Conservation (phyloP, 2,888 invertebrate genomes). For the Selenia dentaria region DNA sequence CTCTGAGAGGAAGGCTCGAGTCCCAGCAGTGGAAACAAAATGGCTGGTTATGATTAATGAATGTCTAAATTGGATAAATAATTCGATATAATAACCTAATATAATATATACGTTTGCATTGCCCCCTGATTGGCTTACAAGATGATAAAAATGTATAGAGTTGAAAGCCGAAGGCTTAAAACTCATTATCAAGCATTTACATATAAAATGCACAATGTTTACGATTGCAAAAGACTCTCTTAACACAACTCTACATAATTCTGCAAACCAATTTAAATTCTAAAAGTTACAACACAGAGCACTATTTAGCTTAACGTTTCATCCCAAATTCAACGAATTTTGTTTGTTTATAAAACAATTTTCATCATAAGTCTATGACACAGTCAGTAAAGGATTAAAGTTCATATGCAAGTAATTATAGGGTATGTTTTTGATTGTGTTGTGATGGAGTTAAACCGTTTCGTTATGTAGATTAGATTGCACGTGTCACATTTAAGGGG, state of each 20-base stretch:
- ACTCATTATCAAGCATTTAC: not conserved
- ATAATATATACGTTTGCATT: no score
- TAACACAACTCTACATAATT: not conserved
- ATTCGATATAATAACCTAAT: no score
- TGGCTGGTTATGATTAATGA: no score
- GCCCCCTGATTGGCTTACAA: no score
- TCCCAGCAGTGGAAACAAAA: no score
- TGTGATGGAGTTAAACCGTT: conserved; percentile 28
- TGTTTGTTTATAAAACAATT: conserved; percentile 21
- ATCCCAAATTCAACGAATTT: conserved; percentile 18
- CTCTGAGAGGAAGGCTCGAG: no score
- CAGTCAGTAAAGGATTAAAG: not conserved
- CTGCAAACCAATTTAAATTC: not conserved
- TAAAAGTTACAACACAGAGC: not conserved
- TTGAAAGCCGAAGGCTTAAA: no score
- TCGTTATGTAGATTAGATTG: conserved; percentile 26
- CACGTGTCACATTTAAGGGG: conserved; percentile 71
- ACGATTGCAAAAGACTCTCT: not conserved
- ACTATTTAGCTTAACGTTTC: not conserved
- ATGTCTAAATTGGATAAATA: no score
- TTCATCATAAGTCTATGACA: not conserved
- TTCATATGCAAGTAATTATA: conserved; percentile 8
- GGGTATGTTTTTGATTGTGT: conserved; percentile 27
- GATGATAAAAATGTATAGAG: no score
- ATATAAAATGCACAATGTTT: not conserved